Evolutionary conservation across 2,113 vertebrate genomes (phyloP), one percentile per base, ranked within the genome.

Genomic region (Clarias magur): DNA sequence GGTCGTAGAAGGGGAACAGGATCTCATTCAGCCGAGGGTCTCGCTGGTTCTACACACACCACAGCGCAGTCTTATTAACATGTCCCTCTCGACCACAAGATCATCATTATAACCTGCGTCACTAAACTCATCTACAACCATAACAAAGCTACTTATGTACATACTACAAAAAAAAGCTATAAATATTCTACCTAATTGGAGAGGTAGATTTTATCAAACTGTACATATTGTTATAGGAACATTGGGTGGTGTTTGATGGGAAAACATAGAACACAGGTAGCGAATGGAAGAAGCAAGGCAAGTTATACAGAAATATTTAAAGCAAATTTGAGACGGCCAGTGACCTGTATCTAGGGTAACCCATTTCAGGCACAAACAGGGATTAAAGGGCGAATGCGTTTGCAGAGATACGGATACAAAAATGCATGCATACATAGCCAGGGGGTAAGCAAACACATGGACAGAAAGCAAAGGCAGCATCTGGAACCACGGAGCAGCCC

Each of bases 11-110:
- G 1, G 98, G 98, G 92, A 99, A 99, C 83, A 99, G 96, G 95
- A 99, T 99, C 94, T 99, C 98, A 86, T 99, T 99, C 93, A 99
- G 94, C 82, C 98, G 95, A 81, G 98, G 98, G 89, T 99, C 98
- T 87, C 98, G 97, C 91, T 99, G 98, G 93, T 98, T 97, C 98
- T 99, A 91, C 90, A 93, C 15, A 86, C 16, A 85, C 27, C 68
- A 88, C 15, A 84, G 65, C 13, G 42, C 38, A 79, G 5, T 34
- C 62, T 79, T 82, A 82, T 82, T 80, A 80, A 27, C 16, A 56
- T 38, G 12, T 79, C 83, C 88, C 25, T 57, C 42, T 83, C 75
- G 86, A 56, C 88, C 38, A 75, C 60, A n/a, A 65, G 21, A 42
- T 60, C 83, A 84, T 72, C 34, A 62, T 80, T n/a, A 86, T 42